phyloP scores from a whole-genome alignment of 2,888 invertebrate species.

The Acanthococcus lagerstroemiae region DNA sequence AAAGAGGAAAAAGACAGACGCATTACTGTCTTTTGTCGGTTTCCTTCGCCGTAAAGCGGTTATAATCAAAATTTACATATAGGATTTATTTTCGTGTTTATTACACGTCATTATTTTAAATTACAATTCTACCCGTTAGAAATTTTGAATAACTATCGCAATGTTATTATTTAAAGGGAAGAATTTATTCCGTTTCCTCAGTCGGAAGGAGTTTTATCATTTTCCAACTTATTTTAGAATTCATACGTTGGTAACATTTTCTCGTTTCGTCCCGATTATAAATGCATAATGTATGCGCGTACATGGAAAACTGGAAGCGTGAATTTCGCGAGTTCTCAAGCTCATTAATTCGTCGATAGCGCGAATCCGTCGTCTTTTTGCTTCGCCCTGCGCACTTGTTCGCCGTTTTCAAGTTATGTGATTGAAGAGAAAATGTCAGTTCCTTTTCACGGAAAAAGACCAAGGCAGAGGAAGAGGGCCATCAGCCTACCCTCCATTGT shows the following conservation, averaged over 20 bases:
- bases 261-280: no score
- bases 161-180: slow-evolving; percentile 27
- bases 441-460: no score
- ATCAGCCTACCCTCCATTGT: no score
- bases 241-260: not conserved
- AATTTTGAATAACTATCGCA: slow-evolving; percentile 31
- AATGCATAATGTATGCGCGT: no score
- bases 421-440: no score
- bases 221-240: not conserved
- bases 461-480: no score
- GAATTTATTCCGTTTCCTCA: slow-evolving; percentile 24
- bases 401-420: no score
- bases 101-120: slow-evolving; percentile 32
- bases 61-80: slow-evolving; percentile 31
- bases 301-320: no score
- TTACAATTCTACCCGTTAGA: slow-evolving; percentile 28
- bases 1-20: slow-evolving; percentile 28
- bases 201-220: not conserved
- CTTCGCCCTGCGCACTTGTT: no score
- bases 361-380: no score
- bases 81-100: slow-evolving; percentile 31
- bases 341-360: no score
- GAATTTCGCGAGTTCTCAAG: no score
- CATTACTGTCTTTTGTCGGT: slow-evolving; percentile 29
- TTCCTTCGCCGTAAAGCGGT: slow-evolving; percentile 15